phyloP scores from a whole-genome alignment of 1,140 invertebrate species.

The Drosophila equinoxialis region DNA sequence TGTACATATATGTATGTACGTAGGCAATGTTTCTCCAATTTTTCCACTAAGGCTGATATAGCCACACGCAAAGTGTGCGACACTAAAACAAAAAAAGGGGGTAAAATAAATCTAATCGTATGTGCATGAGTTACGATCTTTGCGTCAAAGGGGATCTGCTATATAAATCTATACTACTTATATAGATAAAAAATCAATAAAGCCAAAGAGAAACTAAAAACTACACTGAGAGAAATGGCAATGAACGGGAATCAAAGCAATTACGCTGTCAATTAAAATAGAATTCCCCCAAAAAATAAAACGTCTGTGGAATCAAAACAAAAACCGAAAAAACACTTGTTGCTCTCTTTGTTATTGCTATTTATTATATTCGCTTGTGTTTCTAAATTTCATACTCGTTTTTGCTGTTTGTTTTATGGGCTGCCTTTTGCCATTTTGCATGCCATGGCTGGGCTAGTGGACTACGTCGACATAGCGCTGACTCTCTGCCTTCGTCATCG shows the following conservation, averaged over 20 bases:
- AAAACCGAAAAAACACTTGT: conserved; percentile 33
- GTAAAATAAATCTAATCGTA: conserved; percentile 16
- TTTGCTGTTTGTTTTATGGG: conserved; percentile 55
- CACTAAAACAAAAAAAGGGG: neutral
- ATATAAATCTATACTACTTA: conserved; percentile 15
- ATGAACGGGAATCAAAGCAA: conserved; percentile 13
- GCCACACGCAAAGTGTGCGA: neutral
- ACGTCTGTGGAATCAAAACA: conserved; percentile 63
- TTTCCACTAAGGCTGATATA: neutral
- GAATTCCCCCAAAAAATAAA: conserved; percentile 3
- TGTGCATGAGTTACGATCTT: conserved; percentile 14
- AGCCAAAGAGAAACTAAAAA: conserved; percentile 6
- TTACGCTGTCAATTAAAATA: conserved; percentile 9
- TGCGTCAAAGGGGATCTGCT: conserved; percentile 8
- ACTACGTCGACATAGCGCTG: conserved; percentile 36
- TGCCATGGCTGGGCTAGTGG: conserved; percentile 45
- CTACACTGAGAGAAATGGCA: conserved; percentile 15
- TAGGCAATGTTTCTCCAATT: neutral
- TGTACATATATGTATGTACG: too few species aligned
- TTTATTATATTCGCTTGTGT: neutral
- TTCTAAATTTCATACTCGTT: conserved; percentile 3
- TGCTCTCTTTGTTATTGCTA: neutral
- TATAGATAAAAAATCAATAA: conserved; percentile 19
- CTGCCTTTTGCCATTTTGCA: conserved; percentile 67
- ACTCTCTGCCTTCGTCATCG: conserved; percentile 41